A percentile compares a stretch with the other conserved stretches of the same genome.
These are phyloP conservation scores for Anolis apletophallus DNA, from an alignment of 2,797 vertebrate species.

Conservation along the genomic window DNA sequence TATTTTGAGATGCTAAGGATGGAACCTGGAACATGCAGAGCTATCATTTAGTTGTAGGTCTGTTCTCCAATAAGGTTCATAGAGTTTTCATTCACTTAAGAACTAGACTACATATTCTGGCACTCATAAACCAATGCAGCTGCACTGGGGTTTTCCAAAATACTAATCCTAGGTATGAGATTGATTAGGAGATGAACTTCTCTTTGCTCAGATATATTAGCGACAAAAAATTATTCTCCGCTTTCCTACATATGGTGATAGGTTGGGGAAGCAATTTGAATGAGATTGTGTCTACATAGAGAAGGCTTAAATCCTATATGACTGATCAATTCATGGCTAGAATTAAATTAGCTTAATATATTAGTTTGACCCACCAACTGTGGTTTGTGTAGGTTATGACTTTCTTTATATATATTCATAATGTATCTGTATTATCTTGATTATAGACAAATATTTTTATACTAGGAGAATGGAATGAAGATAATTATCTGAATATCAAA, in stretches of 20 bases:
- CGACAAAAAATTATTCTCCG: background rate
- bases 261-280: background rate
- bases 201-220: background rate
- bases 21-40: background rate
- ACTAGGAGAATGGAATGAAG: background rate
- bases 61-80: background rate
- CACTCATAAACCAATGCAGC: background rate
- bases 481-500: background rate
- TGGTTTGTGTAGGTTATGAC: background rate
- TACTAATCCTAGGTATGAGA: background rate
- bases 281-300: background rate
- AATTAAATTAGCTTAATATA: background rate
- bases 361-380: background rate
- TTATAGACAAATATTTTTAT: background rate
- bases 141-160: background rate
- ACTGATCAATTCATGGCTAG: background rate
- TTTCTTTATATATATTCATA: background rate
- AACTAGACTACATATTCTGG: background rate
- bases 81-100: background rate
- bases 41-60: background rate
- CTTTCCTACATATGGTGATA: background rate
- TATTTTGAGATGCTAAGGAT: background rate
- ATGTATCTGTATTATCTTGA: conserved; percentile 1
- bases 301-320: background rate
- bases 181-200: background rate